These are phyloP conservation scores for Orius insidiosus DNA, from an alignment of 1,140 invertebrate genomes.

Conservation along the genomic window DNA sequence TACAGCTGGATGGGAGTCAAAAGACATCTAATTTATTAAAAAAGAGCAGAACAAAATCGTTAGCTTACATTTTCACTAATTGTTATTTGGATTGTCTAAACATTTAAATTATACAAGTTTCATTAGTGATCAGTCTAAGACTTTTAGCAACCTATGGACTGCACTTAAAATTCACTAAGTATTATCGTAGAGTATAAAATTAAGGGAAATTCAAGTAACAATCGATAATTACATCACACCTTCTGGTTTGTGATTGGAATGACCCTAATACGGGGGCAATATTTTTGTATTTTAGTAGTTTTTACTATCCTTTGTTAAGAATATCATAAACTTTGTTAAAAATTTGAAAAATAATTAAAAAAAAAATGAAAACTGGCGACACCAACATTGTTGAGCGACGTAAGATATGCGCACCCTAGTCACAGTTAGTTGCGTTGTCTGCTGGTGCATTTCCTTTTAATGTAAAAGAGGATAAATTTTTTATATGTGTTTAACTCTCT, in stretches of 20 bases:
- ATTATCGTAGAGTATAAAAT: constrained; percentile 12
- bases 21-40: constrained; percentile 1
- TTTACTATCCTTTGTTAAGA: constrained; percentile 12
- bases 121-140: constrained; percentile 15
- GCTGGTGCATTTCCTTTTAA: constrained; percentile 17
- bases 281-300: constrained; percentile 13
- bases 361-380: constrained; percentile 15
- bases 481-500: constrained; percentile 19
- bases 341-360: constrained; percentile 2
- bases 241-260: constrained; percentile 6
- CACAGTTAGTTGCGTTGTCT: constrained; percentile 20
- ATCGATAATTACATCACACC: constrained; percentile 11
- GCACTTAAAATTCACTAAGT: constrained; percentile 9
- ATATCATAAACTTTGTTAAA: no score
- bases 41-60: neutral
- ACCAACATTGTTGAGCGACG: constrained; percentile 21
- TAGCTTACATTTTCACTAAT: neutral
- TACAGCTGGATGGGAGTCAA: no score
- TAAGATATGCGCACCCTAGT: constrained; percentile 19
- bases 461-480: constrained; percentile 16
- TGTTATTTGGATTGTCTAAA: neutral
- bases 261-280: constrained; percentile 2
- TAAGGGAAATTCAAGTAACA: neutral
- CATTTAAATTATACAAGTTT: constrained; percentile 7
- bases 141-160: constrained; percentile 17